phyloP scores from a whole-genome alignment of 2,888 invertebrate species.

The Buathra laborator region DNA sequence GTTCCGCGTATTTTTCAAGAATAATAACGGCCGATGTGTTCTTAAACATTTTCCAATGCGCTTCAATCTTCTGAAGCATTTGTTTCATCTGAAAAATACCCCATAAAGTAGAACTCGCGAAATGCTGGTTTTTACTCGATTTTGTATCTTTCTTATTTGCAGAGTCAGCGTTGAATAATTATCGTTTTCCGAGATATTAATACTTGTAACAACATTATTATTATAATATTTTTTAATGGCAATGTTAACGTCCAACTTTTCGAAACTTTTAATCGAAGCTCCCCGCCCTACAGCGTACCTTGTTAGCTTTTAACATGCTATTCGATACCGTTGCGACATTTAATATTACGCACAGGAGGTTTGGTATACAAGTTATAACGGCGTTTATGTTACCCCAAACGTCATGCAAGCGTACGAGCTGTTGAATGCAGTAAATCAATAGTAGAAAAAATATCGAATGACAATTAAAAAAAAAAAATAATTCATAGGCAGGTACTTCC shows the following conservation, averaged over 20 bases:
- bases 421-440: background rate
- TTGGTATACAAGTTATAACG: background rate
- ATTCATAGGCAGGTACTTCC: no score
- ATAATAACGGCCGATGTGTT: background rate
- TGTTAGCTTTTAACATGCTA: background rate
- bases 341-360: background rate
- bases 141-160: no score
- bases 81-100: background rate
- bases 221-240: no score
- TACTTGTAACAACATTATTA: no score
- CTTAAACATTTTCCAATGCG: slow-evolving; percentile 8
- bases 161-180: no score
- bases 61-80: background rate
- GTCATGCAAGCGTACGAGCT: background rate
- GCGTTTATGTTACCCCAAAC: background rate
- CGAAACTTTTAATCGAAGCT: no score
- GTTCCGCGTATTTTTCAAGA: background rate
- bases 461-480: no score
- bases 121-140: no score
- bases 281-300: background rate
- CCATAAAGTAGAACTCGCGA: background rate
- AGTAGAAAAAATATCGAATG: background rate
- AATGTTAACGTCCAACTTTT: no score
- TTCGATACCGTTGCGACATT: background rate
- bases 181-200: no score